These are phyloP conservation scores for Nasonovia ribisnigri DNA, from an alignment of 2,888 invertebrate species.

Conservation along the genomic window DNA sequence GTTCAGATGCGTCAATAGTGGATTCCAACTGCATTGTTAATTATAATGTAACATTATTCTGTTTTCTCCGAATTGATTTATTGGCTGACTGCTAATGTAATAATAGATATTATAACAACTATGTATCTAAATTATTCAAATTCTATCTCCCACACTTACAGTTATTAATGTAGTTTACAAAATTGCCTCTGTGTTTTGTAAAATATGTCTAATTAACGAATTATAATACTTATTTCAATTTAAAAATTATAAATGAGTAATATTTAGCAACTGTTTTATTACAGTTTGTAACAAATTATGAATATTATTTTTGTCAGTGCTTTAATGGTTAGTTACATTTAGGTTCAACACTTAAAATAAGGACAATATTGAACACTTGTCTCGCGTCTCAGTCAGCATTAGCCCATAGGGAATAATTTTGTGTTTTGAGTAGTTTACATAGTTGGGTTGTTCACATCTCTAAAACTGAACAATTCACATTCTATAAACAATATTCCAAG, in stretches of 20 bases:
- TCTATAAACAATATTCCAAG: background rate
- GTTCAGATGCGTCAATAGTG: background rate
- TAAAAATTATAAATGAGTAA: background rate
- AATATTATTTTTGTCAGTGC: background rate
- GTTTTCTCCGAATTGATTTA: background rate
- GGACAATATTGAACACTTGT: background rate
- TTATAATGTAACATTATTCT: background rate
- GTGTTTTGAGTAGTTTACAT: background rate
- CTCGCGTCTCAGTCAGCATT: background rate
- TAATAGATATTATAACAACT: background rate
- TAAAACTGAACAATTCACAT: conserved; percentile 5
- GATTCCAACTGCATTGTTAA: background rate
- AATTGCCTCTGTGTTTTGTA: background rate
- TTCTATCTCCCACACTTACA: background rate
- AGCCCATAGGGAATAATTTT: background rate
- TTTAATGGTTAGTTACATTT: background rate
- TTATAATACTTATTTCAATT: background rate
- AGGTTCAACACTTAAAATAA: background rate
- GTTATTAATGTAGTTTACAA: background rate
- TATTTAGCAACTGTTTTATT: background rate
- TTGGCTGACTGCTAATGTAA: background rate
- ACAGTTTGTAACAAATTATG: background rate
- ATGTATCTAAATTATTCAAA: background rate
- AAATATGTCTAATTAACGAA: background rate
- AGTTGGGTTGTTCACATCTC: background rate